Base-by-base conservation (phyloP, 2,797 vertebrate species). In the Brachyrhaphis roseni region DNA sequence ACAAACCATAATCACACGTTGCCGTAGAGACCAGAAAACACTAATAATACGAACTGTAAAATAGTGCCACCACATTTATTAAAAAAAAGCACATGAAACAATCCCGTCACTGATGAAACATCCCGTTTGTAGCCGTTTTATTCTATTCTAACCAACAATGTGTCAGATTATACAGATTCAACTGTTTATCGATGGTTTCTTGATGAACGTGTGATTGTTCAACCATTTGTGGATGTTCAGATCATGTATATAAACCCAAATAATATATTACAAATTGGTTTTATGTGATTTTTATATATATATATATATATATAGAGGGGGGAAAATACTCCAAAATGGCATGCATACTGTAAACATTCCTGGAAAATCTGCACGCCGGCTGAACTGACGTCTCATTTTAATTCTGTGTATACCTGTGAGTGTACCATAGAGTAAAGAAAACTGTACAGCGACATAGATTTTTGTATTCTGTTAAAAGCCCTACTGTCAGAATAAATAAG, bases 341-440 rank as follows among this genome's bases (percentile, higher is more conserved):
- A 97, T 97, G 97, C 94, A 93, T 91, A 94, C 91, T 93, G 91
- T 93, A 93, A 86, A 94, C 94, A 94, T 94, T 91, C 93, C 93
- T 92, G 90, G 82, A 93, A 75, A 90, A 91, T 92, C 92, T 96
- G 95, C 96, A 97, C 96, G 96, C 94, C 93, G 92, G 91, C 92
- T 93, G 90, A 84, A 91, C 92, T 89, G 80, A 95, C 93, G 72
- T 95, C 95, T 95, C 94, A 94, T 85, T 78, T 93, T 90, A 87
- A 90, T 86, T 93, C 91, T 90, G 90, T 94, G 92, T 93, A 90
- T 92, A 92, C 90, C 80, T 89, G 92, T 94, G 91, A 90, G 93
- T 93, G 93, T 94, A 94, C 88, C 86, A 94, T 94, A 94, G 90
- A 92, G 89, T 86, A 83, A 92, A 93, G 86, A 86, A 75, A 87